phyloP scores from a whole-genome alignment of 1,140 invertebrate species.

The Cydia strobilella region DNA sequence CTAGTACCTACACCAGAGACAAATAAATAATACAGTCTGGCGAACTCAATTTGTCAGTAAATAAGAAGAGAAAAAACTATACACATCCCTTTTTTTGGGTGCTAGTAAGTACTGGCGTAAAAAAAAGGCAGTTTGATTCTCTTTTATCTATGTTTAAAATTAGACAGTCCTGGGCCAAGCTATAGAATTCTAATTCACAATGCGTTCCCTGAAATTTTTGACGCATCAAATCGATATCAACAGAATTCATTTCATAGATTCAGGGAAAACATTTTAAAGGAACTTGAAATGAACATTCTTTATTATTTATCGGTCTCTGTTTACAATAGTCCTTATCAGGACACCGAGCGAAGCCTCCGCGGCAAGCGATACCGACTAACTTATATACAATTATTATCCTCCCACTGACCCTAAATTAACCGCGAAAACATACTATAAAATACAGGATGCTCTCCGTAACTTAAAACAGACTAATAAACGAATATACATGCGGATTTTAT shows the following conservation, averaged over 20 bases:
- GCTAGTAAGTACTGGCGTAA: too few relatives aligned
- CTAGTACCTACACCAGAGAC: conserved; percentile 69
- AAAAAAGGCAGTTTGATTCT: too few relatives aligned
- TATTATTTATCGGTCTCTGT: background rate
- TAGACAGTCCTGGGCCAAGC: too few relatives aligned
- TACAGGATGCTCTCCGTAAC: conserved; percentile 43
- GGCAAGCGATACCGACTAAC: conserved; percentile 61
- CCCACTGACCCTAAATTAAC: conserved; percentile 57
- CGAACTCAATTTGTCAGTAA: too few relatives aligned
- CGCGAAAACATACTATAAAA: conserved; percentile 70
- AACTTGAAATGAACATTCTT: background rate
- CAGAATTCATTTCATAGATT: background rate
- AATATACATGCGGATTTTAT: background rate
- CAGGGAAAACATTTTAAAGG: background rate
- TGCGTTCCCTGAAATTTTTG: too few relatives aligned
- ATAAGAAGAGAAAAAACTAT: too few relatives aligned
- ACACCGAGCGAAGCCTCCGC: conserved; percentile 55
- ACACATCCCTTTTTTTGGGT: too few relatives aligned
- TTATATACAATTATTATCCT: conserved; percentile 69
- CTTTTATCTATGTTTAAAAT: too few relatives aligned
- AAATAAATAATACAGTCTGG: conserved; percentile 59
- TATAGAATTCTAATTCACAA: too few relatives aligned
- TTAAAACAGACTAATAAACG: background rate
- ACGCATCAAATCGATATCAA: too few relatives aligned
- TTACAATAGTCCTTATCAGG: conserved; percentile 11